phyloP scores from a whole-genome alignment of 2,888 invertebrate species.

The Sepiola atlantica region DNA sequence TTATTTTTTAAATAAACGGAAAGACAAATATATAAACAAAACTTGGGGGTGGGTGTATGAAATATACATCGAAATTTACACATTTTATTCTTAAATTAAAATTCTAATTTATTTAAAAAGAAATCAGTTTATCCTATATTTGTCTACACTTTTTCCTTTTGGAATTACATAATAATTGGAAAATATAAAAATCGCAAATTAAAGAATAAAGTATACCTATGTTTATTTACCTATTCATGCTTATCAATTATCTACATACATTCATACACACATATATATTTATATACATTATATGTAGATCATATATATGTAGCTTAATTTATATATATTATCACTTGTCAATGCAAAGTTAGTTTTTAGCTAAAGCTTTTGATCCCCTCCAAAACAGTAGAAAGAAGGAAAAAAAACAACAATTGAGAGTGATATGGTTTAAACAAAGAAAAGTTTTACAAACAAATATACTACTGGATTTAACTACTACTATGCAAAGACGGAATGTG shows the following conservation, averaged over 20 bases:
- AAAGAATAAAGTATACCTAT: not conserved
- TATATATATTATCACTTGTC: conserved; percentile 14
- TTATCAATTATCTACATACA: not conserved
- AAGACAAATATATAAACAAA: not conserved
- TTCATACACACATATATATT: not conserved
- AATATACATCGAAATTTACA: not conserved
- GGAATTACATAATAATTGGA: not conserved
- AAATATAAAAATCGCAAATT: conserved; percentile 20
- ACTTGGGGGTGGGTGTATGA: conserved; percentile 11
- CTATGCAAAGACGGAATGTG: conserved; percentile 36
- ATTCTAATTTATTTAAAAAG: not conserved
- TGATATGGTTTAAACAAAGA: conserved; percentile 34
- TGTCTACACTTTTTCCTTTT: not conserved
- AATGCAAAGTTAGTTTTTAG: not conserved
- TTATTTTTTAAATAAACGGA: not conserved
- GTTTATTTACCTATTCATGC: not conserved
- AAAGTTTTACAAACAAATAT: conserved; percentile 16
- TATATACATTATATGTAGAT: conserved; percentile 12
- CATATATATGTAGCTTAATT: not conserved
- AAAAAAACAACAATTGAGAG: conserved; percentile 8
- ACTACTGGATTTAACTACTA: conserved; percentile 35
- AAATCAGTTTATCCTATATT: not conserved
- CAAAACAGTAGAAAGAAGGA: conserved; percentile 1
- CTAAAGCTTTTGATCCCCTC: not conserved
- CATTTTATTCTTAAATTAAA: not conserved